Conservation (phyloP, 1,140 invertebrate species). For the Dinothrombium tinctorium region DNA sequence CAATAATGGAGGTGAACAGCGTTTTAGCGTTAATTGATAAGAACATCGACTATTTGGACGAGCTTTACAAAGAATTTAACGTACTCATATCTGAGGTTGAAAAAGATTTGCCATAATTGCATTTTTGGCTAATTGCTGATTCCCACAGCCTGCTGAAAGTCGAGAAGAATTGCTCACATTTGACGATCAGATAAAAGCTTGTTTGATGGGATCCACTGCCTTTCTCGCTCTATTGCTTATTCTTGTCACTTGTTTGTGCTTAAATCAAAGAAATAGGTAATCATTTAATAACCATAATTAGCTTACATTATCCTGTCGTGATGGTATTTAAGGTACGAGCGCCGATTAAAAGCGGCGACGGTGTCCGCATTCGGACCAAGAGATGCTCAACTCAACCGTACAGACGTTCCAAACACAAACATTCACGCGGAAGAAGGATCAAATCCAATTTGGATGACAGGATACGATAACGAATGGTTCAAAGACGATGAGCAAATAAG, state of each 20-base stretch:
- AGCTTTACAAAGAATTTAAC: conserved; percentile 50
- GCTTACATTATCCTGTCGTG: conserved; percentile 11
- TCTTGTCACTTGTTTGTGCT: conserved; percentile 46
- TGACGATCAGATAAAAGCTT: conserved; percentile 29
- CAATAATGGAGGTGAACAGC: conserved; percentile 42
- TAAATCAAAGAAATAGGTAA: conserved; percentile 46
- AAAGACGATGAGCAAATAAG: conserved; percentile 42
- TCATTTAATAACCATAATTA: neutral
- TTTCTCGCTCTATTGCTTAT: conserved; percentile 50
- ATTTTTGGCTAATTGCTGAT: neutral
- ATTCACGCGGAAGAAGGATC: conserved; percentile 77
- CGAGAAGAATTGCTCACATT: conserved; percentile 6
- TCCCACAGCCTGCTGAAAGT: neutral
- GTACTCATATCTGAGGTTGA: conserved; percentile 23
- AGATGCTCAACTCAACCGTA: conserved; percentile 33
- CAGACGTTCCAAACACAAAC: conserved; percentile 74
- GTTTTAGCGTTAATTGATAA: conserved; percentile 45
- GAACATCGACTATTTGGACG: conserved; percentile 66
- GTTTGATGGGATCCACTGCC: conserved; percentile 50
- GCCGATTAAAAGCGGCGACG: conserved; percentile 76
- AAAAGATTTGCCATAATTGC: conserved; percentile 3
- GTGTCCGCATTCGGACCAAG: conserved; percentile 52
- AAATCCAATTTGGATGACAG: conserved; percentile 82
- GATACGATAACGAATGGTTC: conserved; percentile 72
- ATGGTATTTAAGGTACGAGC: conserved; percentile 31